Base-by-base conservation (phyloP, 2,797 vertebrate genomes). In the Diceros bicornis region DNA sequence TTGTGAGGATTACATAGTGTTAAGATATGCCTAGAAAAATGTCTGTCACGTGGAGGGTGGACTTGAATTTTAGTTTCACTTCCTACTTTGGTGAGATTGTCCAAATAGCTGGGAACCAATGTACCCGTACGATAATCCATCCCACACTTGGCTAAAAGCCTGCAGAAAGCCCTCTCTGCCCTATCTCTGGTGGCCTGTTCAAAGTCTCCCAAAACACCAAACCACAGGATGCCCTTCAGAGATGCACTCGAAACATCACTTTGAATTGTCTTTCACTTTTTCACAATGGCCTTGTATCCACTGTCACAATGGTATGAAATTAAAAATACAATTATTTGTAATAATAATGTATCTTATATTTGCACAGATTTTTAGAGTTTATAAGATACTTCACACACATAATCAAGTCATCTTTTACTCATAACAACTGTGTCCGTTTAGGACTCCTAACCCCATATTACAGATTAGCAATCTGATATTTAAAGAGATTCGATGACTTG, bases 401-500 rank as follows among this genome's bases (percentile, higher is more conserved):
- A 64, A 72, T 64, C 72, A 86, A 86, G 74, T n/a, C 57, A 84
- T 92, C 37, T 85, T 47, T 91, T 96, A 96, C 55, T 89, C 85
- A 95, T 50, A 93, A 34, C 14, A 94, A 47, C 44, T 89, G n/a
- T 69, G 62, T 96, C 47, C 52, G 71, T 44, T 86, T 95, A 78
- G 41, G 29, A 96, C 82, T 87, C 44, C 61, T 78, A 97, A 96
- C 84, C 78, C 66, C 55, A 71, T 71, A 87, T 92, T 96, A 95
- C 61, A 94, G 74, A 89, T 96, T 62, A 94, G 93, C 69, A 95
- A 96, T 32, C n/a, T 93, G 91, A 90, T 94, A 94, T 68, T 32
- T 89, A 72, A 94, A 89, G 74, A 89, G n/a, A 94, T 74, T 72
- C n/a, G 9, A 57, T 81, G 77, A 92, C 47, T 96, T 89, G 32